Evolutionary conservation across 1,140 invertebrate genomes (phyloP).

Genomic region (Drusus annulatus): DNA sequence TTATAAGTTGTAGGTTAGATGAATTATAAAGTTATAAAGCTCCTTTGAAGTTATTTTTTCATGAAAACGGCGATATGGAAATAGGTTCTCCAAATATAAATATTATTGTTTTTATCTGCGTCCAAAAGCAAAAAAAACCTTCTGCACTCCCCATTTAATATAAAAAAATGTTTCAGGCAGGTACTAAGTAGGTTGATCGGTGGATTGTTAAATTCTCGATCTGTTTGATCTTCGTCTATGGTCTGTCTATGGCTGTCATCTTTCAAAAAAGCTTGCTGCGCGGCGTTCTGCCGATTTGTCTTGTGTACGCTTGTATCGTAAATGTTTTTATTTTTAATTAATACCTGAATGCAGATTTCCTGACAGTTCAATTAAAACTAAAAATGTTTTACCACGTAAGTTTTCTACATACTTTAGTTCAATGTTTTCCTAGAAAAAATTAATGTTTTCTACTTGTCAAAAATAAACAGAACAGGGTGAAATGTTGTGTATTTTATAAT

Average conservation of each 20-base stretch:
- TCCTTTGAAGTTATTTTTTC: too few species aligned
- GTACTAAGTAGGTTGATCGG: too few species aligned
- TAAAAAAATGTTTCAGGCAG: too few species aligned
- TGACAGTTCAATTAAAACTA: not conserved
- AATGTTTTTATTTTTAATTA: not conserved
- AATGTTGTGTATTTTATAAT: slow-evolving; percentile 2
- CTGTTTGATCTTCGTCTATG: too few species aligned
- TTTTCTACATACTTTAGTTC: not conserved
- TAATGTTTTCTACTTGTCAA: not conserved
- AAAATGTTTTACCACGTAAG: slow-evolving; percentile 44
- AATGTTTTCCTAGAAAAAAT: not conserved
- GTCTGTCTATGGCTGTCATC: slow-evolving; percentile 3
- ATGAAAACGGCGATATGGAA: too few species aligned
- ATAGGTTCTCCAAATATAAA: too few species aligned
- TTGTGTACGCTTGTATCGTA: not conserved
- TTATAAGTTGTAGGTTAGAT: too few species aligned
- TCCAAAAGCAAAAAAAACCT: too few species aligned
- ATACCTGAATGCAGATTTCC: not conserved
- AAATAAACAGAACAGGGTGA: not conserved
- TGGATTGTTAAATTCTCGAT: too few species aligned
- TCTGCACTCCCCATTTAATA: too few species aligned
- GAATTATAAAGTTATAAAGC: too few species aligned
- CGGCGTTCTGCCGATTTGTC: not conserved
- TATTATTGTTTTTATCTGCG: too few species aligned
- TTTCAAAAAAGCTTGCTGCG: slow-evolving; percentile 9